Percentiles rank a stretch among this genome's conserved stretches.
These are phyloP conservation scores for Scylla paramamosain DNA, from an alignment of 1,140 invertebrate genomes.

Conservation along the genomic window DNA sequence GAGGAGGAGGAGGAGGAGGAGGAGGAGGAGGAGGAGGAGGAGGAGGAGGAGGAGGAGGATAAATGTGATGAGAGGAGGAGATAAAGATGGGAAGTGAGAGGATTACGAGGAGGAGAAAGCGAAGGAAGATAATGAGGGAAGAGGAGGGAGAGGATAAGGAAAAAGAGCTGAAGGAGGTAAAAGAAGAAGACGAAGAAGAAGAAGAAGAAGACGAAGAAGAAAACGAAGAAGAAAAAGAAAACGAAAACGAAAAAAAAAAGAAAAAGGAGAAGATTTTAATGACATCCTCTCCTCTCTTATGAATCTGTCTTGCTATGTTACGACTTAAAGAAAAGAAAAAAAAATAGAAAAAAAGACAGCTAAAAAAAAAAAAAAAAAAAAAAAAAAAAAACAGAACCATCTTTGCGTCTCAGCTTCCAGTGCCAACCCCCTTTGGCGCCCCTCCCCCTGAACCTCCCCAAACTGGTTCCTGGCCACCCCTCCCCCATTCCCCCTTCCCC, in stretches of 20 bases:
- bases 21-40: slow-evolving; percentile 7
- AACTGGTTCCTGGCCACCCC: neutral
- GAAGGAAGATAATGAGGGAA: neutral
- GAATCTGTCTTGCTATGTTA: slow-evolving; percentile 12
- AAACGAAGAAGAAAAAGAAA: neutral
- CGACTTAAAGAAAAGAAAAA: neutral
- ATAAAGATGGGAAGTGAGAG: neutral
- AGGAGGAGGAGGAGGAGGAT: neutral
- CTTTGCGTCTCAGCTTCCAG: neutral
- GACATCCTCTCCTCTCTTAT: neutral
- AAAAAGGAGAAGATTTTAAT: neutral
- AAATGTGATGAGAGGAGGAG: neutral
- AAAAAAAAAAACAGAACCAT: neutral
- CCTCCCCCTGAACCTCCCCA: neutral
- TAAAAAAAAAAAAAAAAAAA: neutral
- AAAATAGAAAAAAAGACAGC: no score
- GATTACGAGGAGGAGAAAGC: neutral
- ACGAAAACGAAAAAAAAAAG: neutral
- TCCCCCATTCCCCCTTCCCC: neutral
- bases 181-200: neutral
- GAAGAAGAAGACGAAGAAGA: neutral
- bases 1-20: slow-evolving; percentile 17
- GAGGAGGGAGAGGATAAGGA: neutral
- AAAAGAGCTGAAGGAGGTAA: neutral
- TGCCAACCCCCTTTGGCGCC: neutral